Evolutionary conservation across 2,888 invertebrate species (phyloP).

Genomic region (Uloborus plumipes): DNA sequence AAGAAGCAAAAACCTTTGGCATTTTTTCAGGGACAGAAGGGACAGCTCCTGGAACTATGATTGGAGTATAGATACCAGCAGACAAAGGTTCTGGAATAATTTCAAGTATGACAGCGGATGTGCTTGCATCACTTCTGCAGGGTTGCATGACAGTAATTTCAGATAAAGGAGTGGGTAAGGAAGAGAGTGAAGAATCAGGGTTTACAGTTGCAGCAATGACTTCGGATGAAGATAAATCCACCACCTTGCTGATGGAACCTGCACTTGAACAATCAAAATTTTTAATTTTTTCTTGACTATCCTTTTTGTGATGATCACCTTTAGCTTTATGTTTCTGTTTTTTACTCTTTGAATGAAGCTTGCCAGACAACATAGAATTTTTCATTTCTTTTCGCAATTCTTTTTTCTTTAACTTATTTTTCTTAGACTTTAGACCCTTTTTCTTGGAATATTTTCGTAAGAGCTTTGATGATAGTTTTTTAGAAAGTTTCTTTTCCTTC

Average conservation of each 20-base stretch:
- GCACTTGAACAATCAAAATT: slow-evolving; percentile 8
- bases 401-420: slow-evolving; percentile 57
- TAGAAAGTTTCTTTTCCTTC: slow-evolving; percentile 51
- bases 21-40: slow-evolving; percentile 48
- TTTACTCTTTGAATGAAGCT: slow-evolving; percentile 45
- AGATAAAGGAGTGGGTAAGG: neutral
- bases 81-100: neutral
- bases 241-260: neutral
- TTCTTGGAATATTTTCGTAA: slow-evolving; percentile 60
- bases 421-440: slow-evolving; percentile 57
- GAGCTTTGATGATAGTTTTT: slow-evolving; percentile 56
- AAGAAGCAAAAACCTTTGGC: slow-evolving; percentile 41
- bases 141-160: slow-evolving; percentile 17
- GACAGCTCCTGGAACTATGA: slow-evolving; percentile 32
- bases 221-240: neutral
- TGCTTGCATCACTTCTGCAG: slow-evolving; percentile 18
- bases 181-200: neutral
- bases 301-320: slow-evolving; percentile 42
- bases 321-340: slow-evolving; percentile 60
- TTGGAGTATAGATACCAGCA: slow-evolving; percentile 32
- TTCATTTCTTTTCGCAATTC: slow-evolving; percentile 46
- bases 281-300: slow-evolving; percentile 47
- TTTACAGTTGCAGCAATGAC: slow-evolving; percentile 8
- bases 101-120: neutral
- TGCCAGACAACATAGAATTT: slow-evolving; percentile 8